phyloP scores from a whole-genome alignment of 2,888 invertebrate species.

The Serrognathus titanus region DNA sequence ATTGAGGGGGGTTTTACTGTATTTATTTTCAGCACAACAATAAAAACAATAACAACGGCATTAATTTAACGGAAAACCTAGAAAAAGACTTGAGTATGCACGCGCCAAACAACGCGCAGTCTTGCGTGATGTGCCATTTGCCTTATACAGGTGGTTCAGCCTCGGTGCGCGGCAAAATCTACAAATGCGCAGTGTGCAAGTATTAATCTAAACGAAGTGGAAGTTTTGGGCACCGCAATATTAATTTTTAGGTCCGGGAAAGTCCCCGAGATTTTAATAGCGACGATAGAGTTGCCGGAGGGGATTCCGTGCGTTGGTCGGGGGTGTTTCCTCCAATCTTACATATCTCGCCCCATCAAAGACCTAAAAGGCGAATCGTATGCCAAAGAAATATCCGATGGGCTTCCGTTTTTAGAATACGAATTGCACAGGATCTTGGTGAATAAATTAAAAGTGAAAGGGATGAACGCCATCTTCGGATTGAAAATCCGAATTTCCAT shows the following conservation, averaged over 20 bases:
- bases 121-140: constrained; percentile 64
- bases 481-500: constrained; percentile 68
- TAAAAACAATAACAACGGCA: not conserved
- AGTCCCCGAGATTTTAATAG: constrained; percentile 87
- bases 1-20: no score
- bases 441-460: constrained; percentile 88
- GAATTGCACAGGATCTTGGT: constrained; percentile 88
- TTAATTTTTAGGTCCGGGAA: constrained; percentile 62
- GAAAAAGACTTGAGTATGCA: no score
- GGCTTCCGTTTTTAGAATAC: constrained; percentile 92
- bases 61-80: no score
- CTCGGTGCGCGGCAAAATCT: constrained; percentile 70
- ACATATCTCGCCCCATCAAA: constrained; percentile 73
- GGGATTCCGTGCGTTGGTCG: constrained; percentile 70
- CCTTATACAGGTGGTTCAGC: constrained; percentile 74
- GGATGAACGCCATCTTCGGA: constrained; percentile 92
- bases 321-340: constrained; percentile 66
- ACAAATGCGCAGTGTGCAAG: constrained; percentile 71
- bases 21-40: not conserved
- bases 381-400: constrained; percentile 92
- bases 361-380: constrained; percentile 79
- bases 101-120: not conserved
- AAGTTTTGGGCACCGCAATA: no score
- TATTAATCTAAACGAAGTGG: constrained; percentile 38
- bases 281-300: constrained; percentile 83